A percentile compares a stretch with the other conserved stretches of the same genome.
These are phyloP conservation scores for Calyptommatus sinebrachiatus DNA, from an alignment of 2,113 vertebrate genomes.

Conservation along the genomic window DNA sequence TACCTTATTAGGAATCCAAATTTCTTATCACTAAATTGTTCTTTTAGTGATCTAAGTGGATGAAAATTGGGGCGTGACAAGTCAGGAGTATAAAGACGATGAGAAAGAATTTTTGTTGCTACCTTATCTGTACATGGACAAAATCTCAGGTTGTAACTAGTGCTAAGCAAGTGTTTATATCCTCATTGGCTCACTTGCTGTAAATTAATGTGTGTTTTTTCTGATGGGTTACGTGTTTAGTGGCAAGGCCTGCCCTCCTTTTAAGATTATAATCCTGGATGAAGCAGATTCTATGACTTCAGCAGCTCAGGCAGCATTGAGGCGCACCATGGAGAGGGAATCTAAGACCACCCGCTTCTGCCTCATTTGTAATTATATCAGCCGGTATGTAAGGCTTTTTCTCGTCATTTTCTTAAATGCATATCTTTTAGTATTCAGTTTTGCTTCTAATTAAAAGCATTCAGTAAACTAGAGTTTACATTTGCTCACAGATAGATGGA, in stretches of 20 bases:
- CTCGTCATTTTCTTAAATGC: background rate
- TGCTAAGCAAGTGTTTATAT: background rate
- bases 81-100: no score
- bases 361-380: constrained; percentile 98
- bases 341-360: constrained; percentile 96
- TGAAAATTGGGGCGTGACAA: no score
- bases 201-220: background rate
- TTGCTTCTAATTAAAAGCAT: background rate
- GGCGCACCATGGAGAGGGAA: constrained; percentile 98
- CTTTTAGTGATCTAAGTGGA: no score
- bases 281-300: constrained; percentile 98
- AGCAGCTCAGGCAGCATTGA: constrained; percentile 92
- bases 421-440: background rate
- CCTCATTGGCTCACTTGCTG: background rate
- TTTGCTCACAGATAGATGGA: no score
- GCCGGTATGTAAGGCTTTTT: constrained; percentile 75
- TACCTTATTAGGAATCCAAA: no score
- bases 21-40: no score
- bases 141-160: background rate
- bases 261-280: constrained; percentile 97
- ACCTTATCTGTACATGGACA: no score
- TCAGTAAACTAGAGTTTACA: no score
- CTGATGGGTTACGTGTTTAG: constrained; percentile 63
- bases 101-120: no score
- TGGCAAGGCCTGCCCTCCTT: constrained; percentile 91